These are phyloP conservation scores for Phymastichus coffea DNA, from an alignment of 1,140 invertebrate species.

Conservation along the genomic window DNA sequence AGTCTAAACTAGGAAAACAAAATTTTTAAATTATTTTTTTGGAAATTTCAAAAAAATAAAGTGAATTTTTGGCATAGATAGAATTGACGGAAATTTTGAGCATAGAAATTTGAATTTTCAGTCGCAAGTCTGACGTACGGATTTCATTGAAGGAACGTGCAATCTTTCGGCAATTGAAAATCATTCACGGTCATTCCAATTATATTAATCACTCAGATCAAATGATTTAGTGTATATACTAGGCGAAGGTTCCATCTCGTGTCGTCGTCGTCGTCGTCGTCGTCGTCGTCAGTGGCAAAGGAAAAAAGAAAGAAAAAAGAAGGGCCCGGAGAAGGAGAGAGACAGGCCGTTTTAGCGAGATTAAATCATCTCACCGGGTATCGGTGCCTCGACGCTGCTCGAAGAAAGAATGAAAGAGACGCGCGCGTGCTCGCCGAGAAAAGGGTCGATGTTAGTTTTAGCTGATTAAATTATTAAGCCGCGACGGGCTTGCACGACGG, in stretches of 20 bases:
- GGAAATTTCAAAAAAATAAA: no score
- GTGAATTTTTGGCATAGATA: no score
- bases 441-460: slow-evolving; percentile 55
- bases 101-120: not conserved
- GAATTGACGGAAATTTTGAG: no score
- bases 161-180: no score
- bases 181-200: no score
- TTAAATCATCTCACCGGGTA: slow-evolving; percentile 54
- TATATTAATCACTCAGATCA: no score
- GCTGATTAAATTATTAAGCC: slow-evolving; percentile 59
- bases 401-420: slow-evolving; percentile 37
- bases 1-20: no score
- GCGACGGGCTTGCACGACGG: slow-evolving; percentile 46
- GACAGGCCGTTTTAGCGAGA: slow-evolving; percentile 52
- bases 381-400: slow-evolving; percentile 37
- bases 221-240: slow-evolving; percentile 2
- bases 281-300: not conserved
- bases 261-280: not conserved
- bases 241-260: not conserved
- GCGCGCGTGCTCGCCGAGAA: no score
- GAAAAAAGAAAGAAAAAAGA: slow-evolving; percentile 10
- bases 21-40: no score
- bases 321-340: slow-evolving; percentile 30
- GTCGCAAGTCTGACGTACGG: no score
- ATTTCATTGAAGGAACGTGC: no score